These are phyloP conservation scores for Phenacoccus solenopsis DNA, from an alignment of 1,140 invertebrate genomes.

Conservation along the genomic window DNA sequence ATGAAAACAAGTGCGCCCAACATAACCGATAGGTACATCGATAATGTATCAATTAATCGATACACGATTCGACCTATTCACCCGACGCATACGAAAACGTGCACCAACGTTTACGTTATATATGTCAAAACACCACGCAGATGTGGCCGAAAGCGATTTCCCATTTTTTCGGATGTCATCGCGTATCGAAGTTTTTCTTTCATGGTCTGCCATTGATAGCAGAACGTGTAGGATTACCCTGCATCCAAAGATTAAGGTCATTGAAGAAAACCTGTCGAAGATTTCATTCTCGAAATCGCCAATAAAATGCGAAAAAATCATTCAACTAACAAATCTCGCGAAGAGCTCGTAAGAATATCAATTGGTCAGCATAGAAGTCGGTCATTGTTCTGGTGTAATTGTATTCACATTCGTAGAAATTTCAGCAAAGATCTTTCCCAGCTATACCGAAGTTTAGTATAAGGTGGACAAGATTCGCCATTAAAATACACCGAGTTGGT, in stretches of 20 bases:
- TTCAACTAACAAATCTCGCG: no score
- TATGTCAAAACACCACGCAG: neutral
- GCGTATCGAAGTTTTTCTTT: neutral
- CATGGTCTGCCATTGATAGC: no score
- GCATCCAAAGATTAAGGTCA: no score
- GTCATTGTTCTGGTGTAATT: neutral
- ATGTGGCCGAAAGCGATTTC: neutral
- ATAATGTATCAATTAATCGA: constrained; percentile 3
- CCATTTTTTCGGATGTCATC: neutral
- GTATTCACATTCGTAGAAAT: neutral
- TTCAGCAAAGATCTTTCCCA: neutral
- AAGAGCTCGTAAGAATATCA: neutral
- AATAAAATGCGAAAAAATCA: no score
- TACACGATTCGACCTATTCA: neutral
- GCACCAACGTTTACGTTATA: neutral
- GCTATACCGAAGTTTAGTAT: neutral
- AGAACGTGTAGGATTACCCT: no score
- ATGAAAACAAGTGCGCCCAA: neutral
- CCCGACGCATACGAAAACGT: neutral
- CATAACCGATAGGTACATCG: neutral
- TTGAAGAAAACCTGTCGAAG: neutral
- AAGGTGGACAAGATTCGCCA: no score
- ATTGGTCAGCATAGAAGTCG: neutral
- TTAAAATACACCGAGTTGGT: neutral
- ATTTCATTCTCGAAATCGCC: neutral